Evolutionary conservation across 2,888 invertebrate genomes (phyloP).

Genomic region (Cheilosia grossa): DNA sequence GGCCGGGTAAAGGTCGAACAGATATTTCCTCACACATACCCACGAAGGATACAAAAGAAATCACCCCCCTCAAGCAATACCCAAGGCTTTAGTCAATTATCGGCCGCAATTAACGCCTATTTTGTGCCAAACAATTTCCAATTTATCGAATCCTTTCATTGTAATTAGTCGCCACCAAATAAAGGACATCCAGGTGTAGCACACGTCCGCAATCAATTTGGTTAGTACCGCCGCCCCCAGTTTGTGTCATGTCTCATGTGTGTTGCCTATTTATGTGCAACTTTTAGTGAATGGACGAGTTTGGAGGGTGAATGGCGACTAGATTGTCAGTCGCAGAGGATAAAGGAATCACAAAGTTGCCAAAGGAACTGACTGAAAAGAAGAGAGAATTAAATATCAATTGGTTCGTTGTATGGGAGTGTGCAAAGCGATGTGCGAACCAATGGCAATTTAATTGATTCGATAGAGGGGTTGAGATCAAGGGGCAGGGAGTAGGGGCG

Average conservation of each 20-base stretch:
- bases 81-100: slow-evolving; percentile 51
- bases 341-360: slow-evolving; percentile 63
- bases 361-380: slow-evolving; percentile 47
- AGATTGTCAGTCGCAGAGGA: slow-evolving; percentile 44
- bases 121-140: slow-evolving; percentile 70
- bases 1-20: slow-evolving; percentile 60
- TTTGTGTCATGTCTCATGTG: background rate
- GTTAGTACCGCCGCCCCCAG: background rate
- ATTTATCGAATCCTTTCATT: slow-evolving; percentile 74
- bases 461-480: background rate
- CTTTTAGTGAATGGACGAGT: slow-evolving; percentile 12
- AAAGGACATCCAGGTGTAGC: slow-evolving; percentile 50
- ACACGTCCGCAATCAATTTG: slow-evolving; percentile 67
- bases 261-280: background rate
- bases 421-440: slow-evolving; percentile 13
- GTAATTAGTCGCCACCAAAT: slow-evolving; percentile 71
- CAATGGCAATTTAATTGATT: slow-evolving; percentile 67
- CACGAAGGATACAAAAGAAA: background rate
- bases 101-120: slow-evolving; percentile 71
- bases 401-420: slow-evolving; percentile 8
- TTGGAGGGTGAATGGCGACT: slow-evolving; percentile 1
- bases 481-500: background rate
- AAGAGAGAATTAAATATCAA: slow-evolving; percentile 64
- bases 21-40: slow-evolving; percentile 31
- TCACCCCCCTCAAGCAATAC: slow-evolving; percentile 3